Evolutionary conservation across 2,888 invertebrate genomes (phyloP).

Genomic region (Melikaiella ostensackeni): DNA sequence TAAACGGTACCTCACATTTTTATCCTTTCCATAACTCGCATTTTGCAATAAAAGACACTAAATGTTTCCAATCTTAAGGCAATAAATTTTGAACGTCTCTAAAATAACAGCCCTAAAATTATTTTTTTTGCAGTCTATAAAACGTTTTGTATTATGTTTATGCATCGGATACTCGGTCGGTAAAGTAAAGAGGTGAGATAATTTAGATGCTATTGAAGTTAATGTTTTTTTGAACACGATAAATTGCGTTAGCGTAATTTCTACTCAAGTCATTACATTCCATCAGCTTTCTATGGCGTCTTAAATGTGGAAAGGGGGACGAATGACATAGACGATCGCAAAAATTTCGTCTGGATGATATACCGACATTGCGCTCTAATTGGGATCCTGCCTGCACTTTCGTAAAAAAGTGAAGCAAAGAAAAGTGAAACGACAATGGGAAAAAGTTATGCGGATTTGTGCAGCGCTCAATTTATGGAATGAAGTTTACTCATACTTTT

Average conservation of each 20-base stretch:
- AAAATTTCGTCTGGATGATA: conserved; percentile 29
- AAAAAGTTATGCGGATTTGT: conserved; percentile 29
- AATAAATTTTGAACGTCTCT: not conserved
- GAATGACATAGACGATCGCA: conserved; percentile 33
- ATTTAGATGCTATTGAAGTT: not conserved
- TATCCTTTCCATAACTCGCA: no score
- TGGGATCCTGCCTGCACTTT: conserved; percentile 31
- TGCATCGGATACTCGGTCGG: not conserved
- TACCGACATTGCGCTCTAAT: conserved; percentile 36
- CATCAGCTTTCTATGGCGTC: conserved; percentile 20
- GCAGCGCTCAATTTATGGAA: conserved; percentile 28
- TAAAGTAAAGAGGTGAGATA: not conserved
- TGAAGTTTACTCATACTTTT: conserved; percentile 1
- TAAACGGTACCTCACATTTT: no score
- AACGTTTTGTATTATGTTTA: not conserved
- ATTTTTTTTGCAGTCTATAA: not conserved
- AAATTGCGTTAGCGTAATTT: conserved; percentile 18
- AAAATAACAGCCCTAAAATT: not conserved
- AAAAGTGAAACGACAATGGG: conserved; percentile 31
- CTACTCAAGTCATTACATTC: conserved; percentile 12
- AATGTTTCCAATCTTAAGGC: not conserved
- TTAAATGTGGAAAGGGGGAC: conserved; percentile 30
- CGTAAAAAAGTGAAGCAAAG: conserved; percentile 11
- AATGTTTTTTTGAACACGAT: conserved; percentile 7
- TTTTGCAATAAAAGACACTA: not conserved